Conservation (phyloP, 2,797 vertebrate species). For the Coccyzus lansbergi region DNA sequence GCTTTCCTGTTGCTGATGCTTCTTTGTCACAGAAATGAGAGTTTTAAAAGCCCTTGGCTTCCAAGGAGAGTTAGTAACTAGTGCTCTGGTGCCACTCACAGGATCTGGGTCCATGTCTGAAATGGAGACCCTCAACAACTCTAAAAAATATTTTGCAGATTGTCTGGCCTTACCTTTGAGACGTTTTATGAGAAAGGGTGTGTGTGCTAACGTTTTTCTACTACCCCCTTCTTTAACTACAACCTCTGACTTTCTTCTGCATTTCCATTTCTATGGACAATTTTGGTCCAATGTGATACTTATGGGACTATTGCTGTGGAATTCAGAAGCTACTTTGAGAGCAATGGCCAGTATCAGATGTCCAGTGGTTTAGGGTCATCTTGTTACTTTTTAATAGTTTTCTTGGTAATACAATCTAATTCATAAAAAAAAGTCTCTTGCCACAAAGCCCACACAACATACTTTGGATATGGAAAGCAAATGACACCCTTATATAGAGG, state of each 20-base stretch:
- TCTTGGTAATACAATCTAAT: not conserved
- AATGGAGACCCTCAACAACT: not conserved
- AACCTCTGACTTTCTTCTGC: not conserved
- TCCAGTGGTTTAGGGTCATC: not conserved
- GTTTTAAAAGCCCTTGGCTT: not conserved
- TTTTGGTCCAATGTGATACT: not conserved
- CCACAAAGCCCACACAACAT: not conserved
- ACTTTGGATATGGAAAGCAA: not conserved
- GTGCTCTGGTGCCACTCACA: not conserved
- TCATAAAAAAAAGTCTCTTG: not conserved
- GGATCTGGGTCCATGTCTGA: not conserved
- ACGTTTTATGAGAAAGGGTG: not conserved
- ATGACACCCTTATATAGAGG: not conserved
- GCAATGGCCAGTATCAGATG: not conserved
- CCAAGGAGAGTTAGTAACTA: not conserved
- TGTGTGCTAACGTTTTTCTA: not conserved
- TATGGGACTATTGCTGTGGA: not conserved
- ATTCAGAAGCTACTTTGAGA: not conserved
- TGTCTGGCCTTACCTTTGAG: not conserved
- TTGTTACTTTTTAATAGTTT: not conserved
- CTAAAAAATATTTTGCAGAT: not conserved
- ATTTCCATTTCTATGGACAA: not conserved
- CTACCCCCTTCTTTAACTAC: not conserved
- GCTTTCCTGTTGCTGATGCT: not conserved
- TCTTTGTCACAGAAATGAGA: not conserved